Percentiles rank a stretch among this genome's conserved stretches.
Conservation (phyloP, 2,113 vertebrate species). For the Elgaria multicarinata region DNA sequence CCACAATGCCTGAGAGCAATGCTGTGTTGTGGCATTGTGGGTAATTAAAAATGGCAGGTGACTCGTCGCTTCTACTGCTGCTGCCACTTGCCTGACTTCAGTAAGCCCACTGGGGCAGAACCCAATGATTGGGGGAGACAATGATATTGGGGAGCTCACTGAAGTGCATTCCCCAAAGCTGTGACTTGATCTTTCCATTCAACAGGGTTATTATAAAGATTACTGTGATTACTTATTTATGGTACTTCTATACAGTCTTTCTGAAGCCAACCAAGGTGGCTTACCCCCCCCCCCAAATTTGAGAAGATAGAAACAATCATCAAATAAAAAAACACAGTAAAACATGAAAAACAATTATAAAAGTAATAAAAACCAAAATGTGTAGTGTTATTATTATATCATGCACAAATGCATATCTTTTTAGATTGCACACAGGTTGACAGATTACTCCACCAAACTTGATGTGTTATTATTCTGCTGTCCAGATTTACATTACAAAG, state of each 20-base stretch:
- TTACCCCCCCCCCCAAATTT: no score
- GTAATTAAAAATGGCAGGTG: not conserved
- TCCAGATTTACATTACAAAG: not conserved
- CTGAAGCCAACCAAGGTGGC: no score
- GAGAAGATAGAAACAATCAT: no score
- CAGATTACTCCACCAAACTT: conserved; percentile 20
- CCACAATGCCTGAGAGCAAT: not conserved
- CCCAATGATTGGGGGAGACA: not conserved
- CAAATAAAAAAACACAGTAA: no score
- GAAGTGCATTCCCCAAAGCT: not conserved
- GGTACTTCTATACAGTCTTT: no score
- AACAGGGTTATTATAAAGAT: not conserved
- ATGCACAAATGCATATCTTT: conserved; percentile 40
- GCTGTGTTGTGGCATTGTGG: not conserved
- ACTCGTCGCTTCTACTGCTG: not conserved
- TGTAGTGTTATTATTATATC: conserved; percentile 1
- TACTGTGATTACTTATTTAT: no score
- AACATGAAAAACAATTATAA: no score
- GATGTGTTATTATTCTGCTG: not conserved
- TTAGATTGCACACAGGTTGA: not conserved
- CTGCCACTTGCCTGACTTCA: not conserved
- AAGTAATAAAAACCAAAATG: no score
- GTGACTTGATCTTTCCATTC: not conserved
- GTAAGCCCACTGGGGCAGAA: not conserved
- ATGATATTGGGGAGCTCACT: not conserved